These are phyloP conservation scores for Chloromyia formosa DNA, from an alignment of 2,888 invertebrate genomes.

Conservation along the genomic window DNA sequence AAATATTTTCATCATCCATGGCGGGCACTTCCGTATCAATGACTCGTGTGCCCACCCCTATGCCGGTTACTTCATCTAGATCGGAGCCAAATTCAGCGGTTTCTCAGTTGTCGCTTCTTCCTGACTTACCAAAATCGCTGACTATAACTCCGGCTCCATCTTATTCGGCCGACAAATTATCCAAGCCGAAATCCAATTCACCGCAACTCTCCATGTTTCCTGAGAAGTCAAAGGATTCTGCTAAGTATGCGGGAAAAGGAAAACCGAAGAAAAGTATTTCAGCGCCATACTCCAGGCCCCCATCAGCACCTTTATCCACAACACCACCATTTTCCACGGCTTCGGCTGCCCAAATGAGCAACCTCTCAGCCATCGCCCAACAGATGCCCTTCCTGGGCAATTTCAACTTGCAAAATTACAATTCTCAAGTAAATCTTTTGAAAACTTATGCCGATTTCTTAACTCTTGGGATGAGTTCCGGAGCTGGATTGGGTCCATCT, in stretches of 20 bases:
- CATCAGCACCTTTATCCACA: conserved; percentile 19
- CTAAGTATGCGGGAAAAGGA: conserved; percentile 45
- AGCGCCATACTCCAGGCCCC: conserved; percentile 27
- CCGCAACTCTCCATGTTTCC: conserved; percentile 49
- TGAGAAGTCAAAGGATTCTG: conserved; percentile 34
- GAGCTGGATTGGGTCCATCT: conserved; percentile 26
- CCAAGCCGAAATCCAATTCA: conserved; percentile 39
- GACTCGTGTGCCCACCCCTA: conserved; percentile 51
- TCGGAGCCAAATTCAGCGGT: background rate
- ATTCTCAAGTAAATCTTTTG: conserved; percentile 51
- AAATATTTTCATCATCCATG: conserved; percentile 41
- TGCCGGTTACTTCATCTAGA: conserved; percentile 3
- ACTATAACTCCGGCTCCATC: conserved; percentile 54
- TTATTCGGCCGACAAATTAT: conserved; percentile 44
- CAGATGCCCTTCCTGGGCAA: conserved; percentile 42
- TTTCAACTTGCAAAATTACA: conserved; percentile 51
- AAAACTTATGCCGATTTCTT: conserved; percentile 53
- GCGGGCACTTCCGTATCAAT: conserved; percentile 51
- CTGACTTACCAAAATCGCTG: conserved; percentile 55
- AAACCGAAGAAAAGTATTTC: conserved; percentile 42
- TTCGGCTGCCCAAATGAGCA: conserved; percentile 9
- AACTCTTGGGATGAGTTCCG: conserved; percentile 44
- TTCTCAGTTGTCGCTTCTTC: conserved; percentile 48
- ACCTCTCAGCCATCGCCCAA: conserved; percentile 28
- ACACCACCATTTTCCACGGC: conserved; percentile 22